These are phyloP conservation scores for Pelvicachromis taeniatus DNA, from an alignment of 2,113 vertebrate genomes.

Conservation along the genomic window DNA sequence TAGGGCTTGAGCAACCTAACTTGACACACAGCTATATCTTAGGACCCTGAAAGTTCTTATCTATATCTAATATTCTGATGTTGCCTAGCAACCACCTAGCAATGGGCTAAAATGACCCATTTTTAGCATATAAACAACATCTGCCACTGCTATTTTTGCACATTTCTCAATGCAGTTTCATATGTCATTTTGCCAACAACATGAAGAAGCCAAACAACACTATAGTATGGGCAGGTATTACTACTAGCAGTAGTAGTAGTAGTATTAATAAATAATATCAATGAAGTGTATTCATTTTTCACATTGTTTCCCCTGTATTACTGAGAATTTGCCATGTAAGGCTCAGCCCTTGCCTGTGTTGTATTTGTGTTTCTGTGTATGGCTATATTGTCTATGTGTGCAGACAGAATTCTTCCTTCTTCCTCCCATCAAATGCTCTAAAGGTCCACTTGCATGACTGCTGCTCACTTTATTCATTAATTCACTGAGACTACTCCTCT, in stretches of 20 bases:
- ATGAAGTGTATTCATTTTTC: background rate
- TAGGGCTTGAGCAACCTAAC: background rate
- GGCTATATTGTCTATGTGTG: background rate
- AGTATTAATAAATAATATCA: background rate
- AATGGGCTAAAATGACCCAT: background rate
- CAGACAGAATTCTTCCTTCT: background rate
- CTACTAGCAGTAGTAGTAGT: background rate
- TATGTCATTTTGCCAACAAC: background rate
- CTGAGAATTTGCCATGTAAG: background rate
- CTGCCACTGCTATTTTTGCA: background rate
- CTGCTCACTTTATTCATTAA: conserved; percentile 2
- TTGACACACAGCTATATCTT: background rate
- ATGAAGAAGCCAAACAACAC: background rate
- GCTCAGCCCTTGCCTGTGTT: background rate
- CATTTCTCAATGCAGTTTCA: background rate
- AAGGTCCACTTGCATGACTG: background rate
- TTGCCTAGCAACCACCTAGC: background rate
- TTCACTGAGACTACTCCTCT: background rate
- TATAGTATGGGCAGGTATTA: background rate
- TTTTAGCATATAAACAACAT: background rate
- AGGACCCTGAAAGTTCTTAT: background rate
- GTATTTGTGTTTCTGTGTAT: background rate
- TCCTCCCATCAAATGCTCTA: background rate
- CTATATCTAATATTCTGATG: background rate
- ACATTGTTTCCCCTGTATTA: background rate